Base-by-base conservation (phyloP, 2,888 invertebrate genomes). In the Darwinula stevensoni region DNA sequence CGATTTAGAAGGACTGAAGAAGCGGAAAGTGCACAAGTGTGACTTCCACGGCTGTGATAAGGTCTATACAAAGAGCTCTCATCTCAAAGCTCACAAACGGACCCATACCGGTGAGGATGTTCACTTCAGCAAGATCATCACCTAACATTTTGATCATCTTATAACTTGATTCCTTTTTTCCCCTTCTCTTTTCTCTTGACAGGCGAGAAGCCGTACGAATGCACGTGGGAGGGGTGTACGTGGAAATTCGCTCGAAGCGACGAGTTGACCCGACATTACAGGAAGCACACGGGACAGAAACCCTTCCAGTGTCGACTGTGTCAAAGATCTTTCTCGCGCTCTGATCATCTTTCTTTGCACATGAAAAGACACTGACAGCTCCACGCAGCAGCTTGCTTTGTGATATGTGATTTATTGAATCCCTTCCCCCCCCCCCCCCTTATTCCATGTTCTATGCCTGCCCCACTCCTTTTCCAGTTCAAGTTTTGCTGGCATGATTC, bases 291-390 rank as follows among this genome's bases (percentile, higher is more conserved):
- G 3, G 57, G 66, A 1, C 63, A 63, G 42, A 49, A 63, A 30
- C 66, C 66, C 2, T 67, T 67, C 50, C 61, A 61, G 42, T 66
- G 66, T 44, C 53, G 58, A 28, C 48, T 63, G 22, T 66, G 66
- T 44, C 62, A 62, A 38, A 48, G 66, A n/a, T 61, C 63, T 14
- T 66, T 66, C 48, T 60, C 63, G 22, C 49, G 66, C 17, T 63
- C 62, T 17, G 66, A 66, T 44, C 66, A 66, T 42, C 52, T 66
- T 36, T 59, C 62, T 3, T 53, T 66, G 31, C 66, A 66, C 46
- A 63, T 63, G 62, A 65, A 65, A 45, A 48, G 64, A 34, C 65
- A 65, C 44, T n/a, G n/a, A n/a, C n/a, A n/a, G n/a, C n/a, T n/a
- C n/a, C n/a, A n/a, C n/a, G n/a, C n/a, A n/a, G n/a, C n/a, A n/a